phyloP scores from a whole-genome alignment of 1,140 invertebrate species.

The Penaeus indicus region DNA sequence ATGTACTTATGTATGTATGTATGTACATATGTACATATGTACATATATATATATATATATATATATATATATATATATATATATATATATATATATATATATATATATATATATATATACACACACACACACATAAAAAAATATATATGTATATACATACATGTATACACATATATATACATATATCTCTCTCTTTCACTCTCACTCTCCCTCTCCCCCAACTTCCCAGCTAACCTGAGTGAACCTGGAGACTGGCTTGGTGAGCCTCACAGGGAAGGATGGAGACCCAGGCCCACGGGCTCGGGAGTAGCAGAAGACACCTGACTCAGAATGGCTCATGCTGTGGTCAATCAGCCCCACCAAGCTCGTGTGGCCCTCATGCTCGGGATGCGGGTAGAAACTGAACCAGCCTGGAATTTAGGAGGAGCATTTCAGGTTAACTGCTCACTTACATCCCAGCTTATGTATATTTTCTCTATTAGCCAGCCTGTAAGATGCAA shows the following conservation, averaged over 20 bases:
- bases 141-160: too few relatives aligned
- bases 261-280: conserved; percentile 81
- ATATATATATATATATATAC: too few relatives aligned
- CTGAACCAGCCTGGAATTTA: conserved; percentile 75
- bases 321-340: conserved; percentile 78
- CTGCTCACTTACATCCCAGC: too few relatives aligned
- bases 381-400: conserved; percentile 78
- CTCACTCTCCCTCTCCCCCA: too few relatives aligned
- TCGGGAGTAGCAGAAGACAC: conserved; percentile 82
- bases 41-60: too few relatives aligned
- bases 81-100: too few relatives aligned
- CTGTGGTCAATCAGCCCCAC: conserved; percentile 81
- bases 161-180: too few relatives aligned
- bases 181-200: background rate
- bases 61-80: too few relatives aligned
- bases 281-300: conserved; percentile 77
- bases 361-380: conserved; percentile 78
- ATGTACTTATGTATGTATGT: too few relatives aligned
- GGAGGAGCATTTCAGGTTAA: too few relatives aligned
- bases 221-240: conserved; percentile 50
- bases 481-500: background rate
- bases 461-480: background rate
- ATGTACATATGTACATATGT: too few relatives aligned
- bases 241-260: conserved; percentile 78
- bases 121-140: too few relatives aligned